A percentile compares a stretch with the other conserved stretches of the same genome.
Evolutionary conservation across 2,888 invertebrate species (phyloP).

Genomic region (Hylaea fasciaria): DNA sequence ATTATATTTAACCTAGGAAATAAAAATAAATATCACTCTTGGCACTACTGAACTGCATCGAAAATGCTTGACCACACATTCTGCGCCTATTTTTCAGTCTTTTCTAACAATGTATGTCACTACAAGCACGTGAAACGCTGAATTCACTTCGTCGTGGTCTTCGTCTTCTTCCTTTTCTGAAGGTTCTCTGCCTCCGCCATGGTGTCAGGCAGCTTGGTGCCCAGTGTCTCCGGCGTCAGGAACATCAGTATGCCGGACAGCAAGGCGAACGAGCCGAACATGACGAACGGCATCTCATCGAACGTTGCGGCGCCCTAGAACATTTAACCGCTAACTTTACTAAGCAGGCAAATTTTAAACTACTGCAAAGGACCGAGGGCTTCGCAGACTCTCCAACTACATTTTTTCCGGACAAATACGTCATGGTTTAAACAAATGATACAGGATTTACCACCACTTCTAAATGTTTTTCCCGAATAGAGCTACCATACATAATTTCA

Average conservation of each 20-base stretch:
- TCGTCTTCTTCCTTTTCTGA: conserved; percentile 13
- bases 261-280: conserved; percentile 81
- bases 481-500: too few relatives aligned
- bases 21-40: too few relatives aligned
- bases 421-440: too few relatives aligned
- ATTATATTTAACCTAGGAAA: too few relatives aligned
- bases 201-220: conserved; percentile 78
- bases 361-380: too few relatives aligned
- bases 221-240: conserved; percentile 85
- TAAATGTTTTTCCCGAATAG: too few relatives aligned
- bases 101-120: not conserved
- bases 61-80: not conserved
- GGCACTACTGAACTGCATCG: too few relatives aligned
- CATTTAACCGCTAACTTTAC: not conserved
- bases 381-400: too few relatives aligned
- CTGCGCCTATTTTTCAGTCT: conserved; percentile 2
- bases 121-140: not conserved
- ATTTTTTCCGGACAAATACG: too few relatives aligned
- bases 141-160: not conserved
- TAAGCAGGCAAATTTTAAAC: too few relatives aligned
- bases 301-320: conserved; percentile 63
- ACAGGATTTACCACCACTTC: too few relatives aligned
- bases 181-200: conserved; percentile 70
- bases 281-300: conserved; percentile 77
- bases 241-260: conserved; percentile 80